Evolutionary conservation across 2,888 invertebrate genomes (phyloP).

Genomic region (Tiliacea citrago): DNA sequence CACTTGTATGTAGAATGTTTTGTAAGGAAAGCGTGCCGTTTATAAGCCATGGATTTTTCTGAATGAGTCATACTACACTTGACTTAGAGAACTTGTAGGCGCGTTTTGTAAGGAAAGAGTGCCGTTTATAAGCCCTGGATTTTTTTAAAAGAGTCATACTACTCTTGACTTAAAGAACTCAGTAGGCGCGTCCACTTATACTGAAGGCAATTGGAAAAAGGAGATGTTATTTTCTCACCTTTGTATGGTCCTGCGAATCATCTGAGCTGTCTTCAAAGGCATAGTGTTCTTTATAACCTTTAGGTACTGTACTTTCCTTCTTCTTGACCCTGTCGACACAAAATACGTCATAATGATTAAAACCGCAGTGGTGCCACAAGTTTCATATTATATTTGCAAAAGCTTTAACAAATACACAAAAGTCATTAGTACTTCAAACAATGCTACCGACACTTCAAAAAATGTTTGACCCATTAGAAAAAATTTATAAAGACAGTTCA

Average conservation of each 20-base stretch:
- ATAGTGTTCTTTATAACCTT: constrained; percentile 90
- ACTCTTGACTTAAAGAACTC: background rate
- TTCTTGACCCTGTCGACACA: constrained; percentile 90
- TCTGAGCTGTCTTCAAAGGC: constrained; percentile 88
- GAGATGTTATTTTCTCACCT: constrained; percentile 70
- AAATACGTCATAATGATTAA: constrained; percentile 28
- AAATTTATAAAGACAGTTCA: background rate
- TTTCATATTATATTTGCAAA: background rate
- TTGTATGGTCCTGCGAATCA: constrained; percentile 84
- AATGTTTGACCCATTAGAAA: background rate
- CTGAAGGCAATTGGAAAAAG: background rate
- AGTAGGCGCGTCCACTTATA: background rate
- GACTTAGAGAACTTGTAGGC: too few relatives aligned
- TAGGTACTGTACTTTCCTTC: constrained; percentile 89
- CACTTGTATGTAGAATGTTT: background rate
- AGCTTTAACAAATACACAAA: constrained; percentile 6
- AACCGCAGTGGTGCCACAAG: background rate
- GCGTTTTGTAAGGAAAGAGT: background rate
- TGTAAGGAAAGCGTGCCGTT: background rate
- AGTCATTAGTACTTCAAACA: background rate
- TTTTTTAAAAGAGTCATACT: background rate
- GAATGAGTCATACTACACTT: too few relatives aligned
- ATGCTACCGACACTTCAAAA: background rate
- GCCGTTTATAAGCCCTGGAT: background rate
- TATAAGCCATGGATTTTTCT: too few relatives aligned